These are phyloP conservation scores for Iguana delicatissima DNA, from an alignment of 2,797 vertebrate genomes.

Conservation along the genomic window DNA sequence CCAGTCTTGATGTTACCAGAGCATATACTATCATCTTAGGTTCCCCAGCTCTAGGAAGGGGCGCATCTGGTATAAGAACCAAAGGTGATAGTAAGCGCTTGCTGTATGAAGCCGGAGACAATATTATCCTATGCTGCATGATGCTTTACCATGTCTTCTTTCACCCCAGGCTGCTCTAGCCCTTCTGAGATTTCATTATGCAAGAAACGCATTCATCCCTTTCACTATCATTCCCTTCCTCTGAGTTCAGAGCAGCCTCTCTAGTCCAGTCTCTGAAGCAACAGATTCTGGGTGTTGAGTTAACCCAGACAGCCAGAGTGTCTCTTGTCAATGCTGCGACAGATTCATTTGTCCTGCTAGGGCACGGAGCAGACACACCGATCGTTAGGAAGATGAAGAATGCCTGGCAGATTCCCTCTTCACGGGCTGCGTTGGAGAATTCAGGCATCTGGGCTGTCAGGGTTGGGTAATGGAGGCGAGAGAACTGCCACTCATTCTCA, in stretches of 20 bases:
- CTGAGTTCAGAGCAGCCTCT: neutral
- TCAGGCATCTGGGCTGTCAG: conserved; percentile 9
- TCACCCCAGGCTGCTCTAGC: conserved; percentile 26
- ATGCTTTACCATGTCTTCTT: neutral
- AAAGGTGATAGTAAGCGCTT: too few relatives aligned
- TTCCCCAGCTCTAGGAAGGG: too few relatives aligned
- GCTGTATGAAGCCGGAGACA: neutral
- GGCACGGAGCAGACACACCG: conserved; percentile 53
- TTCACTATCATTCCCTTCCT: neutral
- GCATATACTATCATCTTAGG: too few relatives aligned
- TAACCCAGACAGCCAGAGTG: conserved; percentile 35
- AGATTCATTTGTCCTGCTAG: conserved; percentile 55
- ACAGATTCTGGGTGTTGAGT: conserved; percentile 37
- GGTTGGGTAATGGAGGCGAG: neutral
- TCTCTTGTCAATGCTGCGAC: conserved; percentile 43
- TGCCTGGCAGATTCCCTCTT: conserved; percentile 17
- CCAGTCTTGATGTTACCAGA: too few relatives aligned
- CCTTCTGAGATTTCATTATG: neutral
- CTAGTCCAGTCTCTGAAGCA: neutral
- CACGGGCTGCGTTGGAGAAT: neutral
- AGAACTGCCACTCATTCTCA: neutral
- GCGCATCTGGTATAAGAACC: too few relatives aligned
- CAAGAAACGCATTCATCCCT: conserved; percentile 13
- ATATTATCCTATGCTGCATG: neutral
- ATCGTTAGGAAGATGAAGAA: conserved; percentile 52